phyloP scores from a whole-genome alignment of 2,888 invertebrate species.

The Chesias legatella region DNA sequence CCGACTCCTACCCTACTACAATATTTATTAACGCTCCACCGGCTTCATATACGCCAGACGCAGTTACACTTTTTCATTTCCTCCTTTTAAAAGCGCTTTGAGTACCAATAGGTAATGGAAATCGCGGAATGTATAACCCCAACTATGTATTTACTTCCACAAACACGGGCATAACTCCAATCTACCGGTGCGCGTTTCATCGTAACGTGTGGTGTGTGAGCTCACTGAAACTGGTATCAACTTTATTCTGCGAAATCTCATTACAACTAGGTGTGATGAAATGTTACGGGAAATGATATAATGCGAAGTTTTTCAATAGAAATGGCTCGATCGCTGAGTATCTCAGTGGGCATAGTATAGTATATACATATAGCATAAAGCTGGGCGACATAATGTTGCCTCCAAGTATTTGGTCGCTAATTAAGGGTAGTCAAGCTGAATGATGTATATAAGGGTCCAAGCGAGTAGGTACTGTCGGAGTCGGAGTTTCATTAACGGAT shows the following conservation, averaged over 20 bases:
- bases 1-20: conserved; percentile 72
- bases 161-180: conserved; percentile 23
- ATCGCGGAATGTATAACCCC: conserved; percentile 26
- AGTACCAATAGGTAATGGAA: conserved; percentile 34
- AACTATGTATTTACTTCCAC: conserved; percentile 28
- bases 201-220: conserved; percentile 25
- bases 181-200: conserved; percentile 21
- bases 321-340: conserved; percentile 5
- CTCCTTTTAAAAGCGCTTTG: conserved; percentile 46
- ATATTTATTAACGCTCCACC: conserved; percentile 74
- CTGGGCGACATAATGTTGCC: not conserved
- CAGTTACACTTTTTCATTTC: conserved; percentile 45
- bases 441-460: conserved; percentile 15
- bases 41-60: conserved; percentile 36
- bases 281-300: conserved; percentile 20
- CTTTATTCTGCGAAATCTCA: conserved; percentile 27
- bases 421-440: conserved; percentile 10
- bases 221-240: conserved; percentile 21
- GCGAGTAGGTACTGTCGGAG: conserved; percentile 41
- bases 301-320: conserved; percentile 20
- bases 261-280: conserved; percentile 20
- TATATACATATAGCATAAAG: too few relatives aligned
- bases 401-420: conserved; percentile 8
- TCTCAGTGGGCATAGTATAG: too few relatives aligned
- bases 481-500: conserved; percentile 66